These are phyloP conservation scores for Tursiops truncatus DNA, from an alignment of 2,113 vertebrate genomes.

Conservation along the genomic window DNA sequence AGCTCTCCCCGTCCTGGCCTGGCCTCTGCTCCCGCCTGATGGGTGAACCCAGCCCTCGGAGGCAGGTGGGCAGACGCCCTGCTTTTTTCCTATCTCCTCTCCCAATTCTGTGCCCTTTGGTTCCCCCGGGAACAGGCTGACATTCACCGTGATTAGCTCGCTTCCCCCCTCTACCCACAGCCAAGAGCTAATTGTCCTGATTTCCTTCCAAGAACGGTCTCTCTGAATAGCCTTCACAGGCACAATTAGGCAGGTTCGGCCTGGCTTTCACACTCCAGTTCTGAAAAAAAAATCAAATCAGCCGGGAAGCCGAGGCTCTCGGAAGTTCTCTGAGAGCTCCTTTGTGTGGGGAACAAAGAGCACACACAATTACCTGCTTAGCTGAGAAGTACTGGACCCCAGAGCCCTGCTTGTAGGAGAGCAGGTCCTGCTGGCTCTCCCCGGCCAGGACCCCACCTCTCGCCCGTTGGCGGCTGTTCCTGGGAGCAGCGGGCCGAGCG, in stretches of 20 bases:
- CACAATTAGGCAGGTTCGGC: conserved; percentile 76
- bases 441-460: neutral
- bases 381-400: conserved; percentile 47
- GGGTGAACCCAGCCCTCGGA: neutral
- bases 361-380: conserved; percentile 48
- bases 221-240: conserved; percentile 68
- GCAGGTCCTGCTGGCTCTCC: neutral
- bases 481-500: neutral
- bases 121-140: conserved; percentile 58
- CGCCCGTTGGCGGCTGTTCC: rapidly evolving
- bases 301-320: conserved; percentile 52
- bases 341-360: conserved; percentile 55
- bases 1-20: rapidly evolving
- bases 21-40: neutral
- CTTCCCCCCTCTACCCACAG: neutral
- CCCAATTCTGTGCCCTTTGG: conserved; percentile 28
- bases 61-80: neutral
- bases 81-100: neutral
- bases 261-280: conserved; percentile 68
- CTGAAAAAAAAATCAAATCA: conserved; percentile 69
- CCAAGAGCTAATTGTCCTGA: conserved; percentile 76
- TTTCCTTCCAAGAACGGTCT: conserved; percentile 68
- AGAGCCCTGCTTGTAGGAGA: neutral
- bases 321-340: conserved; percentile 62
- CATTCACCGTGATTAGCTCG: conserved; percentile 45